Percentiles rank a stretch among this genome's conserved stretches.
Conservation (phyloP, 2,113 vertebrate species). For the Scomber scombrus region DNA sequence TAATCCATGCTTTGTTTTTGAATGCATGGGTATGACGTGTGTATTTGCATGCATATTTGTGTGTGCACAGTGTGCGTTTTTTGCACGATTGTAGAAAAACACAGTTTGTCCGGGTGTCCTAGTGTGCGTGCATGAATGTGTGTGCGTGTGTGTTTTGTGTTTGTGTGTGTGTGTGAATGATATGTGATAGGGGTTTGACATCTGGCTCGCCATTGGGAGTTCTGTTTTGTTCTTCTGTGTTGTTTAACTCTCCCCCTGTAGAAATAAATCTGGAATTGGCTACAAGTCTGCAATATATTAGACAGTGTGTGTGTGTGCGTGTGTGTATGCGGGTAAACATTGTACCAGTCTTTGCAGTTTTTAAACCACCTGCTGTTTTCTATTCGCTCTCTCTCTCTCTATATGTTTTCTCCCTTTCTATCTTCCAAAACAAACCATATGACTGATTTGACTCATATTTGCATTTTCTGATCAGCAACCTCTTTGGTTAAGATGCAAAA, state of each 20-base stretch:
- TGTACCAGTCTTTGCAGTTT: background rate
- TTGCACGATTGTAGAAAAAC: background rate
- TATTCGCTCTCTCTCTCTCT: background rate
- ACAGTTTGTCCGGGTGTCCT: background rate
- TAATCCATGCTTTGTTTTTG: background rate
- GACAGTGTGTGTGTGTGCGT: background rate
- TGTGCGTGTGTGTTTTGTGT: conserved; percentile 21
- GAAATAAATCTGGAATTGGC: conserved; percentile 35
- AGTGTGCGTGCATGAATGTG: background rate
- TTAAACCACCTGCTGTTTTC: conserved; percentile 25
- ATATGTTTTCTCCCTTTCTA: background rate
- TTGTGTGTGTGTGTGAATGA: conserved; percentile 16
- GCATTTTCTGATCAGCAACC: background rate
- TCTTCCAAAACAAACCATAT: background rate
- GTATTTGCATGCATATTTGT: background rate
- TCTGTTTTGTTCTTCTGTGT: conserved; percentile 18
- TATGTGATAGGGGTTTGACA: conserved; percentile 41
- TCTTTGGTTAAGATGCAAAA: background rate
- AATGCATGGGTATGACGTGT: background rate
- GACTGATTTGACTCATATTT: background rate
- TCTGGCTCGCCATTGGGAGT: conserved; percentile 15
- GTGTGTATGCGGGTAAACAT: background rate
- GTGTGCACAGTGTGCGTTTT: background rate
- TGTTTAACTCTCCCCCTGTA: conserved; percentile 32
- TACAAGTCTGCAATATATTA: conserved; percentile 23